Percentiles rank a stretch among this genome's conserved stretches.
These are phyloP conservation scores for Sebastiscus tertius DNA, from an alignment of 2,797 vertebrate species.

Conservation along the genomic window DNA sequence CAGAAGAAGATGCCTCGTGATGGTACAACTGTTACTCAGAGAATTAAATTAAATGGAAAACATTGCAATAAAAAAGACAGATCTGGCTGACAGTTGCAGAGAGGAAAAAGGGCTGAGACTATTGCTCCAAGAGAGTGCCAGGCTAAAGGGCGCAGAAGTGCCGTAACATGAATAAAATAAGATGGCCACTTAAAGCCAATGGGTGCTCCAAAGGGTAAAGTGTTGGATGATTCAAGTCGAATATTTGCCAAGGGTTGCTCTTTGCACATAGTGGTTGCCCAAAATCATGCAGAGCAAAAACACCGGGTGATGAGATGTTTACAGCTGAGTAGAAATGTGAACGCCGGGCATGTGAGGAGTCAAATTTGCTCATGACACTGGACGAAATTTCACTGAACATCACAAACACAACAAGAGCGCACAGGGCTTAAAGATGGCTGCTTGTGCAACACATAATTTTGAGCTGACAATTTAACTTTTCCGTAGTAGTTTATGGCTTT, in stretches of 20 bases:
- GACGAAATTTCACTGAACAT: slow-evolving; percentile 38
- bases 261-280: slow-evolving; percentile 54
- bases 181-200: slow-evolving; percentile 62
- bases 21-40: slow-evolving; percentile 64
- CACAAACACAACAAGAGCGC: background rate
- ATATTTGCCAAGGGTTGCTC: slow-evolving; percentile 61
- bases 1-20: slow-evolving; percentile 66
- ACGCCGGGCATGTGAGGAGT: slow-evolving; percentile 54
- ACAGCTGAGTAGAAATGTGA: slow-evolving; percentile 54
- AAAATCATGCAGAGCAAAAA: slow-evolving; percentile 39
- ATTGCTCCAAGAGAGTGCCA: slow-evolving; percentile 45
- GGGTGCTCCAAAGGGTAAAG: slow-evolving; percentile 59
- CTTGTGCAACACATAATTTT: background rate
- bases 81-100: slow-evolving; percentile 51
- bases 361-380: slow-evolving; percentile 64
- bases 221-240: slow-evolving; percentile 53
- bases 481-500: background rate
- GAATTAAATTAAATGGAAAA: slow-evolving; percentile 60
- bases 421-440: background rate
- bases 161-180: slow-evolving; percentile 64
- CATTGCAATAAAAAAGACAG: slow-evolving; percentile 19
- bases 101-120: slow-evolving; percentile 26
- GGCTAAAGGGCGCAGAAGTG: slow-evolving; percentile 44
- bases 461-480: background rate
- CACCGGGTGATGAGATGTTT: slow-evolving; percentile 47